phyloP scores from a whole-genome alignment of 92 coral and sea anemone species.

The Parazoanthus atlanticus region DNA sequence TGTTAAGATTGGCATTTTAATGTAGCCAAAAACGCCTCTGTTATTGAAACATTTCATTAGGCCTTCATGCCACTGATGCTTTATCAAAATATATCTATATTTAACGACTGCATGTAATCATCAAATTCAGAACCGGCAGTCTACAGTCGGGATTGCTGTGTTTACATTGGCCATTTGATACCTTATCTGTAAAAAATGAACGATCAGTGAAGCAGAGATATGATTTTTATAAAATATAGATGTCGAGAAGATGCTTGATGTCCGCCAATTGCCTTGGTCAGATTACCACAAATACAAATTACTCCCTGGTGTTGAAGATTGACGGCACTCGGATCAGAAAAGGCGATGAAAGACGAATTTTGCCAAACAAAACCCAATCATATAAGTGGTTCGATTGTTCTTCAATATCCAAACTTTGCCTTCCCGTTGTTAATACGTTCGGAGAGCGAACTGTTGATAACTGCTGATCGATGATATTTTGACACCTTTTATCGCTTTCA shows the following conservation, averaged over 20 bases:
- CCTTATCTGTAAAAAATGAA: not conserved
- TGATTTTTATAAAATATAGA: not conserved
- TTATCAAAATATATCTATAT: constrained; percentile 4
- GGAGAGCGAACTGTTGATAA: not conserved
- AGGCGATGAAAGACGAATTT: not conserved
- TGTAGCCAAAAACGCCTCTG: constrained; percentile 11
- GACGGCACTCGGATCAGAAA: not conserved
- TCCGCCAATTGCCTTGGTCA: not conserved
- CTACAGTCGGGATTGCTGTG: not conserved
- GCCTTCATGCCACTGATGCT: not conserved
- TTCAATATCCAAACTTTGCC: not conserved
- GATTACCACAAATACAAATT: constrained; percentile 17
- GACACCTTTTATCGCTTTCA: constrained; percentile 4
- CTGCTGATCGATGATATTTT: not conserved
- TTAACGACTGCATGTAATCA: not conserved
- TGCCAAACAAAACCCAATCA: not conserved
- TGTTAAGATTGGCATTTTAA: constrained; percentile 16
- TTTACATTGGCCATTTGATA: not conserved
- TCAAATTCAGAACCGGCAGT: not conserved
- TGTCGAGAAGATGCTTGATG: not conserved
- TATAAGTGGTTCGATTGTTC: too few relatives aligned
- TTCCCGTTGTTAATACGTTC: not conserved
- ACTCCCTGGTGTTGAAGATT: not conserved
- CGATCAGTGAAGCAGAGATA: not conserved
- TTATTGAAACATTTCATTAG: not conserved